These are phyloP conservation scores for Chionis minor DNA, from an alignment of 2,113 vertebrate genomes.

Conservation along the genomic window DNA sequence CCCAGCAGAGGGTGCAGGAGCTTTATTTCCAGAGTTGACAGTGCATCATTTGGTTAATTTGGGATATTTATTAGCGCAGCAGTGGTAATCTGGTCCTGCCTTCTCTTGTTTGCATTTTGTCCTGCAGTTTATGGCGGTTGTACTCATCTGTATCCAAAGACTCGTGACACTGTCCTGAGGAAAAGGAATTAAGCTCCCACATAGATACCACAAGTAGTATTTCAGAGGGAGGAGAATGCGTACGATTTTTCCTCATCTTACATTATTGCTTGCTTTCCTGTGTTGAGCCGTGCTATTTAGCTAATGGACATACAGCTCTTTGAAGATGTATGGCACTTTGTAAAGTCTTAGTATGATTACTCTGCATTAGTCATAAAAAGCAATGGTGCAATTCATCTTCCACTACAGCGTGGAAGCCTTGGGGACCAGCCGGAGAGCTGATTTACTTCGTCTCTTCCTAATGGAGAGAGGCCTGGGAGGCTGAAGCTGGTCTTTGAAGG, in stretches of 20 bases:
- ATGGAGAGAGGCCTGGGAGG: neutral
- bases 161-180: neutral
- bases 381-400: neutral
- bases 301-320: neutral
- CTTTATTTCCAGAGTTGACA: neutral
- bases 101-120: neutral
- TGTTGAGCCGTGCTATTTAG: neutral
- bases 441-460: neutral
- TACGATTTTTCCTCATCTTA: fast-evolving
- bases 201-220: neutral
- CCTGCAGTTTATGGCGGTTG: neutral
- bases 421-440: neutral
- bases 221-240: neutral
- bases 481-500: neutral
- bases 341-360: neutral
- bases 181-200: neutral
- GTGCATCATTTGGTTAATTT: neutral
- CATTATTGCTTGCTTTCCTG: neutral
- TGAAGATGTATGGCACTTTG: neutral
- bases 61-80: neutral
- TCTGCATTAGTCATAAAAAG: neutral
- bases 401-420: neutral
- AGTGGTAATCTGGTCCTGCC: neutral
- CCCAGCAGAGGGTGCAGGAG: conserved; percentile 62
- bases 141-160: neutral